A percentile compares a stretch with the other conserved stretches of the same genome.
Evolutionary conservation across 2,888 invertebrate species (phyloP).

Genomic region (Drosophila meridionalis): DNA sequence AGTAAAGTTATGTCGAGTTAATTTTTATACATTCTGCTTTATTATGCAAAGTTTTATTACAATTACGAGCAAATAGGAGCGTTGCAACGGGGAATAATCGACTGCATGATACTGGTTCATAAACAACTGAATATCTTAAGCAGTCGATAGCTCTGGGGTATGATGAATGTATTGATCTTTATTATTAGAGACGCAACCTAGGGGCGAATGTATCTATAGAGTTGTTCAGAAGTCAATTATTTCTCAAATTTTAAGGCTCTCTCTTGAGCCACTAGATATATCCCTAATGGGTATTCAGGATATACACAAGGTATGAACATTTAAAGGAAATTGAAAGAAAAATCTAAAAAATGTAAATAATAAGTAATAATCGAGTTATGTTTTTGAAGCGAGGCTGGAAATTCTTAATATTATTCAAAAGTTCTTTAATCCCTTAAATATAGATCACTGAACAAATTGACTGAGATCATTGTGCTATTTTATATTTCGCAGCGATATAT

Average conservation of each 20-base stretch:
- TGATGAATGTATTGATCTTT: no score
- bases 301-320: no score
- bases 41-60: neutral
- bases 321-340: no score
- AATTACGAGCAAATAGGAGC: slow-evolving; percentile 1
- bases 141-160: neutral
- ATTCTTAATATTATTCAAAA: no score
- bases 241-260: neutral
- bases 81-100: neutral
- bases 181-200: no score
- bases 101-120: neutral
- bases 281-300: no score
- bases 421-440: no score
- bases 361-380: no score
- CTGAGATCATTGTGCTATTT: neutral
- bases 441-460: neutral
- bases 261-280: neutral
- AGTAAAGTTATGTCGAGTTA: slow-evolving; percentile 8
- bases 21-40: slow-evolving; percentile 4
- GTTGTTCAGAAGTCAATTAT: neutral
- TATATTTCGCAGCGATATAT: neutral
- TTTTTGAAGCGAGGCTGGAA: no score
- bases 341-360: no score
- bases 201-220: neutral
- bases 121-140: neutral